phyloP scores from a whole-genome alignment of 2,113 vertebrate species.

The Seriola dumerili region DNA sequence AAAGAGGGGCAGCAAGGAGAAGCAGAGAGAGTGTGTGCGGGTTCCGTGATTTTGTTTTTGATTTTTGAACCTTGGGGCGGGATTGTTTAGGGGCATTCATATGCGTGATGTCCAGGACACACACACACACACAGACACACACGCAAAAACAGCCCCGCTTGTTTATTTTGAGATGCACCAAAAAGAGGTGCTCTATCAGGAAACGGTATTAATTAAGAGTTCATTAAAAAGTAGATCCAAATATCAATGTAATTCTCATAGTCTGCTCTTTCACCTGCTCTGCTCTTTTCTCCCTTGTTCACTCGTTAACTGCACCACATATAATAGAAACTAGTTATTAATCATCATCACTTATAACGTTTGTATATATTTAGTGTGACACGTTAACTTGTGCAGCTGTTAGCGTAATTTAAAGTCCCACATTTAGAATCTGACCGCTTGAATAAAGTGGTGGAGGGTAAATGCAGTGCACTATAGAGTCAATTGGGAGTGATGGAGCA shows the following conservation, averaged over 20 bases:
- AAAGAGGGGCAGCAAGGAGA: neutral
- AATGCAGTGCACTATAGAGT: no score
- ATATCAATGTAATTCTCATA: neutral
- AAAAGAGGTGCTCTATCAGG: no score
- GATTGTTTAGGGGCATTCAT: neutral
- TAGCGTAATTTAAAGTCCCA: no score
- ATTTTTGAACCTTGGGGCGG: neutral
- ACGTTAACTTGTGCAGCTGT: no score
- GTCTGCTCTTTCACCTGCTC: neutral
- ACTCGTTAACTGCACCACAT: neutral
- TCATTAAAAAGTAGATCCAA: neutral
- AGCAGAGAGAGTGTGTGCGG: neutral
- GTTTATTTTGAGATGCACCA: no score
- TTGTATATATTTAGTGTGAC: no score
- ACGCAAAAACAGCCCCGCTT: no score
- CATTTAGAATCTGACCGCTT: no score
- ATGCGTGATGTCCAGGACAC: neutral
- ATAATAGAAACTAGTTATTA: no score
- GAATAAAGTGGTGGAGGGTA: no score
- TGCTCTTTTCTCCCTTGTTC: neutral
- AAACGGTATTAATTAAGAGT: neutral
- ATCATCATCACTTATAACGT: neutral
- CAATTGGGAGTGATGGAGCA: no score
- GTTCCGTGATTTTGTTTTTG: slow-evolving; percentile 1
- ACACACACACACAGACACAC: neutral